Evolutionary conservation across 2,888 invertebrate species (phyloP).

Genomic region (Pyrrhia umbra): DNA sequence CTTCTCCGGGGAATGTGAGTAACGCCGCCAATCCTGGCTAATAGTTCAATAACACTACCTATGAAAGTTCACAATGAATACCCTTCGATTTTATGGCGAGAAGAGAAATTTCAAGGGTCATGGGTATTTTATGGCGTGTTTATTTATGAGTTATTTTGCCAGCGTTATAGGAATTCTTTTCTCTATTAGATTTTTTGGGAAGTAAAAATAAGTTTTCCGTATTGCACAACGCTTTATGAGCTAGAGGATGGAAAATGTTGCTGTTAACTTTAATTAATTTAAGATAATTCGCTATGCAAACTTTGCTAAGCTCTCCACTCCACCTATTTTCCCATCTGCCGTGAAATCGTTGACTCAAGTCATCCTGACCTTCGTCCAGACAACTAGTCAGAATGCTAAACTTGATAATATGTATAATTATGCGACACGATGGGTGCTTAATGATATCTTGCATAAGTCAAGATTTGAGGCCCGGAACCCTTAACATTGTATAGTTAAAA

Average conservation of each 20-base stretch:
- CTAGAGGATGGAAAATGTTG: background rate
- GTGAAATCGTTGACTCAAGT: too few species aligned
- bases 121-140: conserved; percentile 53
- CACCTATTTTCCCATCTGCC: too few species aligned
- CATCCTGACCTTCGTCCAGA: too few species aligned
- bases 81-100: conserved; percentile 55
- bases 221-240: conserved; percentile 26
- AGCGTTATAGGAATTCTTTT: conserved; percentile 35
- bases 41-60: conserved; percentile 63
- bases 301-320: too few species aligned
- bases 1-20: conserved; percentile 53
- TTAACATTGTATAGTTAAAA: too few species aligned
- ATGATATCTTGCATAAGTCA: too few species aligned
- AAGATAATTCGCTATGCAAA: too few species aligned
- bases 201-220: conserved; percentile 49
- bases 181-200: conserved; percentile 38
- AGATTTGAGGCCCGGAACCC: too few species aligned
- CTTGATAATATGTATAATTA: too few species aligned
- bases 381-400: too few species aligned
- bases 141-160: conserved; percentile 55
- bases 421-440: too few species aligned
- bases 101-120: conserved; percentile 55
- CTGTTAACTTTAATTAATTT: background rate
- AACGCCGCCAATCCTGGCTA: conserved; percentile 44
- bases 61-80: conserved; percentile 56